Evolutionary conservation across 2,113 vertebrate species (phyloP), one percentile per base, ranked within the genome.

Genomic region (Philantomba maxwellii): DNA sequence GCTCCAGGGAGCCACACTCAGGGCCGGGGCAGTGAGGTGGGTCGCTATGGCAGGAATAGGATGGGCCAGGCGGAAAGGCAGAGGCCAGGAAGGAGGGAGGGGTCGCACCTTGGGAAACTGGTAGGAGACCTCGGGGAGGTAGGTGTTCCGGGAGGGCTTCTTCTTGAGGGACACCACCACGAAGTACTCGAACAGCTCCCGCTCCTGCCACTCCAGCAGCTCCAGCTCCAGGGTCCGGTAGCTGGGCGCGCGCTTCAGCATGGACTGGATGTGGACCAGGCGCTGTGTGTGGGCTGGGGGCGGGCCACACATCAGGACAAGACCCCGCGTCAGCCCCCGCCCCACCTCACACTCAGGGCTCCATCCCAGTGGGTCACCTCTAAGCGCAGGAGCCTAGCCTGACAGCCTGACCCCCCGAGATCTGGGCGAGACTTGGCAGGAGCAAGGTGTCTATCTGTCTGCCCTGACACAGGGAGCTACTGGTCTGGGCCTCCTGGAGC

Each of bases 181-280:
- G 97, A 99, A 99, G 98, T 99, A 99, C 97, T 99, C 99, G 93
- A 99, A 99, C 55, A 99, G 98, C 97, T 99, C 99, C 92, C 99
- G 99, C 96, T 99, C 99, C 98, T 99, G 99, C 99, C 99, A 99
- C 97, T 99, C 99, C 2, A 99, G 99, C 93, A 99, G 98, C 98
- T 99, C 99, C 98, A 99, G 98, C 98, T 99, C 99, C 99, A 99
- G 98, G 0, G 99, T 99, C 89, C 99, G 99, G 92, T 99, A 99
- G 98, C 99, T 99, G 78, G 99, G 99, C 1, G 99, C 99, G 33
- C 99, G 99, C 93, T 99, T 99, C 95, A 99, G 99, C 98, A 99
- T 99, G 2, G 99, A 99, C 98, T 99, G 99, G 97, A 99, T 99
- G 96, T 99, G 99, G 39, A 99, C 98, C 81, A 99, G 98, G 94